phyloP scores from a whole-genome alignment of 2,113 vertebrate genomes.

The Phalacrocorax aristotelis region DNA sequence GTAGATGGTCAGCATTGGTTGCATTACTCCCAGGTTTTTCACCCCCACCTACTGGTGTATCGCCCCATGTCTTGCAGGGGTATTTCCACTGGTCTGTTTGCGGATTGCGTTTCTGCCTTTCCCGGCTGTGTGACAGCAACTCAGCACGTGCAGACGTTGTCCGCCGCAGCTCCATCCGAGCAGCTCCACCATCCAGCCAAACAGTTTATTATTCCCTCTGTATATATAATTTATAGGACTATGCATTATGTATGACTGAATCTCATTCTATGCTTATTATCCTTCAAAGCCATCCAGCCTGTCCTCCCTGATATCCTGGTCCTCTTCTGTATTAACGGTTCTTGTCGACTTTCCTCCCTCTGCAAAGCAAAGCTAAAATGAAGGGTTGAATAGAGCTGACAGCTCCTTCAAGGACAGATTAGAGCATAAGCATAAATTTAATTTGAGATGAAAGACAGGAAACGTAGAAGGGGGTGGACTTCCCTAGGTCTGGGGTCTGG shows the following conservation, averaged over 20 bases:
- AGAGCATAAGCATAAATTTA: not conserved
- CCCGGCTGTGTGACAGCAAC: not conserved
- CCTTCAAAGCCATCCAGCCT: conserved; percentile 2
- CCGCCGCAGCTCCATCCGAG: not conserved
- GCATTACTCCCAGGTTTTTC: not conserved
- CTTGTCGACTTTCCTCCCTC: not conserved
- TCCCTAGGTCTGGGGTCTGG: not conserved
- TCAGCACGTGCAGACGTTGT: not conserved
- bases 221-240: not conserved
- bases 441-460: not conserved
- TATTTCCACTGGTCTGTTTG: not conserved
- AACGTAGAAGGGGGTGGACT: not conserved
- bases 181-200: not conserved
- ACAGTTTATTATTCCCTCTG: not conserved
- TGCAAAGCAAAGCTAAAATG: not conserved
- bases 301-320: not conserved
- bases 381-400: not conserved
- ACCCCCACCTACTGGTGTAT: not conserved
- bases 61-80: not conserved
- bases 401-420: not conserved
- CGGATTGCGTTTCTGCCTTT: not conserved
- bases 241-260: not conserved
- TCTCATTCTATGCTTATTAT: not conserved
- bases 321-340: not conserved
- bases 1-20: not conserved